Base-by-base conservation (phyloP, 2,113 vertebrate genomes). In the Uria aalge region DNA sequence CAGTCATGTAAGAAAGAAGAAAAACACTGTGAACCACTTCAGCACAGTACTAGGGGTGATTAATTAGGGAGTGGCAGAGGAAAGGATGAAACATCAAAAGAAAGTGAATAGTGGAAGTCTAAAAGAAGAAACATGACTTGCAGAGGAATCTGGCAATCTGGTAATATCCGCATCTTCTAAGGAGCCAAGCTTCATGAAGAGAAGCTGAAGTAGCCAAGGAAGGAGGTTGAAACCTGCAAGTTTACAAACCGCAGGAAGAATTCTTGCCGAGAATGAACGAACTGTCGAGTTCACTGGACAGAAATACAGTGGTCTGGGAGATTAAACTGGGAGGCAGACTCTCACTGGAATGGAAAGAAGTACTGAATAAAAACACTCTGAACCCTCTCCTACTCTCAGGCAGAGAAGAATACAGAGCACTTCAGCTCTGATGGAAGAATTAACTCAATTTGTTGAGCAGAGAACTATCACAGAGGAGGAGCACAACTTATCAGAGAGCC, bases 1-100 rank as follows among this genome's bases (percentile, higher is more conserved):
- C 52, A 75, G 36, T 76, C 27, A 57, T 2, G 9, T 36, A n/a
- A 53, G 64, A 53, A 64, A 34, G 30, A 60, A n/a, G 5, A 90
- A 92, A 56, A 85, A n/a, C 23, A 21, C 24, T 53, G 59, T 43
- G 68, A 89, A 71, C 10, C 41, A 81, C 52, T 91, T 84, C 52
- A 77, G 60, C 64, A 59, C 27, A 62, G 32, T 53, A 53, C 41
- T 47, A 45, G 32, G 10, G 32, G 20, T 86, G 79, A 93, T 94
- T 88, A 93, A 93, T 20, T 56, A 67, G 60, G 73, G 86, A 91
- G 73, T 56, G 73, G 80, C 80, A 91, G 47, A 88, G 76, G 52
- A 96, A 94, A 89, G 26, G 52, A 80, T 92, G 73, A 94, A 94
- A 91, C 72, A 94, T 74, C 41, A 74, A 47, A 95, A 76, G 45